Percentiles rank a stretch among this genome's conserved stretches.
Evolutionary conservation across 2,888 invertebrate genomes (phyloP).

Genomic region (Pardosa pseudoannulata): DNA sequence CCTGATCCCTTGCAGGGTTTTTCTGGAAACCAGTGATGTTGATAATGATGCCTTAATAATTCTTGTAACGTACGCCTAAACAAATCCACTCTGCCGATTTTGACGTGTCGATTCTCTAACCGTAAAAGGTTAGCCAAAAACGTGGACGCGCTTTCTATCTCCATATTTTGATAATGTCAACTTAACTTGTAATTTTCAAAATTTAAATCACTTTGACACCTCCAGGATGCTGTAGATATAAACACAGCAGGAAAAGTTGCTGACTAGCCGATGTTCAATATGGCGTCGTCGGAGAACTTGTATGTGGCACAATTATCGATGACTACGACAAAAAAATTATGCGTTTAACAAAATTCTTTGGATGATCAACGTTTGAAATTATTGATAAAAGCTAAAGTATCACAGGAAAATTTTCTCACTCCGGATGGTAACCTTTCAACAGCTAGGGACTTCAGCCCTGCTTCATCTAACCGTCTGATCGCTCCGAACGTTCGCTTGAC

Average conservation of each 20-base stretch:
- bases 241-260: conserved; percentile 17
- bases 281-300: conserved; percentile 55
- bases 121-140: conserved; percentile 80
- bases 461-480: conserved; percentile 11
- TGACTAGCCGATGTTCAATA: conserved; percentile 62
- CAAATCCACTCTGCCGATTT: conserved; percentile 78
- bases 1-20: conserved; percentile 85
- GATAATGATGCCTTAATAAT: conserved; percentile 80
- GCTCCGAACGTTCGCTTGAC: conserved; percentile 18
- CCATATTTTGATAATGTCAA: conserved; percentile 75
- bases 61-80: conserved; percentile 79
- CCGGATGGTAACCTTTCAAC: conserved; percentile 68
- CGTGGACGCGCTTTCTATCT: conserved; percentile 80
- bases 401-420: conserved; percentile 59
- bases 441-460: conserved; percentile 55
- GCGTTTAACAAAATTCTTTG: conserved; percentile 14
- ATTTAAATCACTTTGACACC: conserved; percentile 3
- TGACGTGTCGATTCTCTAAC: conserved; percentile 74
- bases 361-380: background rate
- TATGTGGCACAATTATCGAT: conserved; percentile 50
- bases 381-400: conserved; percentile 51
- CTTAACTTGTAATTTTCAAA: background rate
- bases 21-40: conserved; percentile 87
- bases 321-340: conserved; percentile 28
- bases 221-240: conserved; percentile 42